Evolutionary conservation across 2,888 invertebrate species (phyloP), one percentile per base, ranked within the genome.

Genomic region (Acrobasis repandana): DNA sequence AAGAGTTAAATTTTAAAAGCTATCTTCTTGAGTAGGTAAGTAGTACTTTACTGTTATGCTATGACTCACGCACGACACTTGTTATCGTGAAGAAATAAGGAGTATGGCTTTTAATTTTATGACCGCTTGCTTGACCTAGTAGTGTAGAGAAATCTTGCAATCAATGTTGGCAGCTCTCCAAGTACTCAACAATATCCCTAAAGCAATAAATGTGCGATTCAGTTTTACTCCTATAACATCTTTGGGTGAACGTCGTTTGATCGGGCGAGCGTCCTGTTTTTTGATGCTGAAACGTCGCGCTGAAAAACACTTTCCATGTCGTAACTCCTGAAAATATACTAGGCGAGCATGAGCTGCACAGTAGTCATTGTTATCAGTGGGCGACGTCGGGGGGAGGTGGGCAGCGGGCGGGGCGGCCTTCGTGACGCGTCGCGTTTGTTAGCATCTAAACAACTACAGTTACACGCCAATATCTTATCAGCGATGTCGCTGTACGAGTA

Each of bases 241-340:
- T 51, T 51, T 34, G 15, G 6, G 33, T n/a, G n/a, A 33, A 9
- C 33, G 9, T 43, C 51, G 51, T 51, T 51, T 51, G 33, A 51
- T 51, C 8, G n/a, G 0, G n/a, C 33, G 14, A 33, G 8, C 15
- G 51, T 51, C n/a, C 51, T 51, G 33, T 34, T 51, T 51, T 14
- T 34, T 36, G 20, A 10, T 33, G 9, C 18, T 50, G 36, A 16
- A 49, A 82, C 77, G 80, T 79, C 71, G 69, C 64, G 51, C 74
- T 81, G 85, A 85, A 89, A 88, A 83, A 66, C 71, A 72, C 74
- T 86, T 85, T 85, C 80, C 82, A 81, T 79, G 62, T 68, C 70
- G 75, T 71, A 64, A 64, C 74, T 77, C 76, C 88, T 90, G 90
- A 90, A 90, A 89, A 82, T 80, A 84, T 90, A 90, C 90, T 81